Base-by-base conservation (phyloP, 1,140 invertebrate genomes). In the Telenomus remus region DNA sequence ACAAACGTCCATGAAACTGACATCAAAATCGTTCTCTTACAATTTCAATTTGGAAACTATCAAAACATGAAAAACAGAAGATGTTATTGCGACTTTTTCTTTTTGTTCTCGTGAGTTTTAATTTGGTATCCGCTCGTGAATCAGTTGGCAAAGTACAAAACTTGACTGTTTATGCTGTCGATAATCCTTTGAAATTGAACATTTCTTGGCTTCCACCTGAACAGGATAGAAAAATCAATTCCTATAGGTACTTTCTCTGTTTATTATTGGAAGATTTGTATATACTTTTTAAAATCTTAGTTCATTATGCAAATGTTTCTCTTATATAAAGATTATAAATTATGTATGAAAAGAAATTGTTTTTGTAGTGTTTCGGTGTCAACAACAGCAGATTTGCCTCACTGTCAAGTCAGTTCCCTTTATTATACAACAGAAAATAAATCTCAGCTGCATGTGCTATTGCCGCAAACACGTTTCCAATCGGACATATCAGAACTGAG, bases 391-490 rank as follows among this genome's bases (percentile, higher is more conserved):
- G 44, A 64, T 47, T 69, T 48, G 0, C 27, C 42, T 3, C 50
- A 48, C 11, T 75, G 65, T 9, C 47, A 59, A 54, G 59, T 5
- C 49, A 64, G 48, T 60, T 76, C 59, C 12, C 9, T 70, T 0
- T 81, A 81, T 34, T 80, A 85, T 13, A 81, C 53, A 9, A 75
- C 70, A 5, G 7, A 72, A 15, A 79, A 80, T 65, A 35, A 48
- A 47, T 59, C 71, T 33, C 53, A 78, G 49, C 66, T 74, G 0
- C 59, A 70, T 9, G 74, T 81, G 9, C 7, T 82, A 14, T 13
- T 87, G n/a, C 85, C 86, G 10, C 68, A 81, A 77, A 74, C 69
- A 47, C 61, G 78, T 35, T 77, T 79, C 44, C 56, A 60, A 0
- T 49, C 55, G n/a, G 68, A 71, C n/a, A 56, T 83, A 8, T 63